Conservation (phyloP, 2,797 vertebrate genomes). For the Phrynocephalus vlangalii region DNA sequence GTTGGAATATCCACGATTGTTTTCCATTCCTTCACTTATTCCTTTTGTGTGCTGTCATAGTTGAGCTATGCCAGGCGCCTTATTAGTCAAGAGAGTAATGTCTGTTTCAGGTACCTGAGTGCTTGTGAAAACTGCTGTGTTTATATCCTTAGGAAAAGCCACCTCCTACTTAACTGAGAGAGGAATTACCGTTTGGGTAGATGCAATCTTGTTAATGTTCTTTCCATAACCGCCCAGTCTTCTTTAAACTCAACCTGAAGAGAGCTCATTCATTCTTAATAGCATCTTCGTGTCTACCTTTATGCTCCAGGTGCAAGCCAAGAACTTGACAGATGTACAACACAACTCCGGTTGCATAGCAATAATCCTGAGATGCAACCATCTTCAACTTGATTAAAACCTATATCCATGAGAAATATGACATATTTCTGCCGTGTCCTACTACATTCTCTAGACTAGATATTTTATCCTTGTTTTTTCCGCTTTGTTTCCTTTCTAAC, state of each 20-base stretch:
- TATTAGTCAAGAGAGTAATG: not conserved
- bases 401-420: conserved; percentile 12
- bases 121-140: not conserved
- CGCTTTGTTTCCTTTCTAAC: not conserved
- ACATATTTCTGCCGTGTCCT: conserved; percentile 12
- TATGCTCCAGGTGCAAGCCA: not conserved
- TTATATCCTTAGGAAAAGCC: not conserved
- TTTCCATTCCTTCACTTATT: not conserved
- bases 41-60: not conserved
- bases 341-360: not conserved
- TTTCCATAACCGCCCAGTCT: not conserved
- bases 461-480: conserved; percentile 17
- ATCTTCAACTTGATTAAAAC: conserved; percentile 30
- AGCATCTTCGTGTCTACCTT: conserved; percentile 14
- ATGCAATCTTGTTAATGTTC: not conserved
- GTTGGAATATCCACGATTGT: not conserved
- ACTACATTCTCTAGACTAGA: not conserved
- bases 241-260: not conserved
- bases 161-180: not conserved
- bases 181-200: not conserved
- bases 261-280: conserved; percentile 17
- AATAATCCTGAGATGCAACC: conserved; percentile 11
- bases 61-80: not conserved
- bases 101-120: not conserved
- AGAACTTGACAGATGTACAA: not conserved